Percentiles rank a stretch among this genome's conserved stretches.
phyloP scores from a whole-genome alignment of 2,888 invertebrate genomes.

The Belgica antarctica region DNA sequence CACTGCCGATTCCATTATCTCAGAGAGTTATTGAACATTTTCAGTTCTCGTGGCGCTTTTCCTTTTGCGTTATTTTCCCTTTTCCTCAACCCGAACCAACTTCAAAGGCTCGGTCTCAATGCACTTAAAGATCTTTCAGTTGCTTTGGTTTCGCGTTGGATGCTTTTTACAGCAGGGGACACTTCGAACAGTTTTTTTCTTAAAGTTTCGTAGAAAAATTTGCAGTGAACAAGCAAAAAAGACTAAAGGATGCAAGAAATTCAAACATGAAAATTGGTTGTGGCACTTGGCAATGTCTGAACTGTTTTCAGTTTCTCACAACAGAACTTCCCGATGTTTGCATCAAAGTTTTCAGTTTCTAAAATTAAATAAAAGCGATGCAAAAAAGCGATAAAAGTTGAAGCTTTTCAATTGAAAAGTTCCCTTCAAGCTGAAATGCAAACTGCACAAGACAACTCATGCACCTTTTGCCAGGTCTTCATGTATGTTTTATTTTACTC shows the following conservation, averaged over 20 bases:
- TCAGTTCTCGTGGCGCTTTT: background rate
- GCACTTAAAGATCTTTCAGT: slow-evolving; percentile 14
- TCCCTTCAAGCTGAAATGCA: too few relatives aligned
- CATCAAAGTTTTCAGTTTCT: background rate
- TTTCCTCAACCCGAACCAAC: background rate
- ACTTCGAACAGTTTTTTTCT: background rate
- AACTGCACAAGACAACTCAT: too few relatives aligned
- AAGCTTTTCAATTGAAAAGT: too few relatives aligned
- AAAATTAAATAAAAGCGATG: background rate
- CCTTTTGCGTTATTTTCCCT: background rate
- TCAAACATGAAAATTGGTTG: background rate
- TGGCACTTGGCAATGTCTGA: background rate
- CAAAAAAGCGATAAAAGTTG: too few relatives aligned
- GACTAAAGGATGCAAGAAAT: background rate
- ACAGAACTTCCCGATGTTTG: background rate
- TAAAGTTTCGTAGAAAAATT: background rate
- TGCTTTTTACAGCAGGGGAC: background rate
- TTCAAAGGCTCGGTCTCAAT: background rate
- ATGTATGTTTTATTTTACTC: too few relatives aligned
- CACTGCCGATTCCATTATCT: background rate
- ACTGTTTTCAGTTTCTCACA: background rate
- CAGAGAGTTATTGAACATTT: background rate
- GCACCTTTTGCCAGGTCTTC: too few relatives aligned
- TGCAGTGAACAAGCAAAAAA: background rate
- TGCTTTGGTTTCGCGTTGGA: background rate